A percentile compares a stretch with the other conserved stretches of the same genome.
These are phyloP conservation scores for Chaetodon trifasciatus DNA, from an alignment of 2,797 vertebrate genomes.

Conservation along the genomic window DNA sequence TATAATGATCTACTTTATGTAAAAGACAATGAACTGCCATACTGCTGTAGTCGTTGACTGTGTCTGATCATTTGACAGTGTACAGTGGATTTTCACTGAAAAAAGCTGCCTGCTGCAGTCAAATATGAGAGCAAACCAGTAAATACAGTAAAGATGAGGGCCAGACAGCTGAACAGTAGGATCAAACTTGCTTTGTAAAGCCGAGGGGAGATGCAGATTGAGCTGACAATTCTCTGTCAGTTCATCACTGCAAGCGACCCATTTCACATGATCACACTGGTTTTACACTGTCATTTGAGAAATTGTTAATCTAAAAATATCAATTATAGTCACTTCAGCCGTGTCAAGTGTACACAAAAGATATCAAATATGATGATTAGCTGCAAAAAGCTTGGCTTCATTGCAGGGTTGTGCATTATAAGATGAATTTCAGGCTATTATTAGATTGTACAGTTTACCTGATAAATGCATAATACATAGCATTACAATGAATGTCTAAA, in stretches of 20 bases:
- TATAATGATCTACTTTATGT: neutral
- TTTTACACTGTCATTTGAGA: neutral
- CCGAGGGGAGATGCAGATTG: neutral
- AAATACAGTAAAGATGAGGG: neutral
- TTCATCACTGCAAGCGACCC: neutral
- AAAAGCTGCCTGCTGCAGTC: neutral
- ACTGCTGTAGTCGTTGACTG: no score
- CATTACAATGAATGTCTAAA: neutral
- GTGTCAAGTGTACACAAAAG: neutral
- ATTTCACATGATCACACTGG: neutral
- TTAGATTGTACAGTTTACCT: neutral
- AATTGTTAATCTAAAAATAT: neutral
- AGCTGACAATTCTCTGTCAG: neutral
- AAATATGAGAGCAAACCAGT: neutral
- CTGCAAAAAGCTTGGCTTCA: neutral
- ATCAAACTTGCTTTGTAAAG: neutral
- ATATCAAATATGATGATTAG: neutral
- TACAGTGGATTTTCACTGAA: neutral
- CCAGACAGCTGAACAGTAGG: neutral
- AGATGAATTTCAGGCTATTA: neutral
- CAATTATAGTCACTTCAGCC: constrained; percentile 1
- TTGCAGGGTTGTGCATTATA: neutral
- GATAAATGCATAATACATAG: neutral
- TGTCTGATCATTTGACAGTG: neutral
- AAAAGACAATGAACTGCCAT: neutral